Conservation (phyloP, 2,888 invertebrate genomes). For the Xestia rhomboidea region DNA sequence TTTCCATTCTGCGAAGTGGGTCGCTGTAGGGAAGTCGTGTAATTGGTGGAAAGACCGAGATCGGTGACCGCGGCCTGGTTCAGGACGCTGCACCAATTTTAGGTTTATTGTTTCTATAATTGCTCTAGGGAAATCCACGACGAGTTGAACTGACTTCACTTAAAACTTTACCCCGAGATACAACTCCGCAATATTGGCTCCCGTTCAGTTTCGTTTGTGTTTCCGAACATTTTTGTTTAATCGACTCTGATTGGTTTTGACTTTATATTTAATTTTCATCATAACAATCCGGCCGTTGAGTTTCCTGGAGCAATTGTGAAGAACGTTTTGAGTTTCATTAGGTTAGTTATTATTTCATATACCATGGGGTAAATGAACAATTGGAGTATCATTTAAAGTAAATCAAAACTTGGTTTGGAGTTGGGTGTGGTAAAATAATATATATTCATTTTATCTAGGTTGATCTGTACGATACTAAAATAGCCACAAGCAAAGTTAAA, state of each 20-base stretch:
- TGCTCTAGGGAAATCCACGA: conserved; percentile 83
- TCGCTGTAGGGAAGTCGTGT: conserved; percentile 82
- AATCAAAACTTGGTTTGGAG: background rate
- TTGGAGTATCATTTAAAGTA: background rate
- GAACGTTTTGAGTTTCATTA: conserved; percentile 24
- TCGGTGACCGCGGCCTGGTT: conserved; percentile 83
- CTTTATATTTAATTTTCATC: conserved; percentile 59
- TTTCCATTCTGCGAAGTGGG: conserved; percentile 86
- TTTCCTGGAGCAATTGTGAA: conserved; percentile 24
- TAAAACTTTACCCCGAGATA: conserved; percentile 76
- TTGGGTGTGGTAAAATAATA: background rate
- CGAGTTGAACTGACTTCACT: conserved; percentile 75
- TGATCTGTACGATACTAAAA: background rate
- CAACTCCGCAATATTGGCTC: conserved; percentile 72
- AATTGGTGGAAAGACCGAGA: conserved; percentile 86
- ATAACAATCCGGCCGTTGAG: conserved; percentile 36
- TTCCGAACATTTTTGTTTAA: conserved; percentile 63
- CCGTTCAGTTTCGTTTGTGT: conserved; percentile 64
- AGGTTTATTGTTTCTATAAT: conserved; percentile 90
- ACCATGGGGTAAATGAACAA: conserved; percentile 18
- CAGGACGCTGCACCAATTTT: conserved; percentile 86
- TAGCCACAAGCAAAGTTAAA: background rate
- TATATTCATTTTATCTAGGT: background rate
- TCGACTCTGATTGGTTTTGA: conserved; percentile 63
- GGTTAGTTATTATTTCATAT: conserved; percentile 26